phyloP scores from a whole-genome alignment of 1,140 invertebrate species.

The Caenorhabditis brenneri region DNA sequence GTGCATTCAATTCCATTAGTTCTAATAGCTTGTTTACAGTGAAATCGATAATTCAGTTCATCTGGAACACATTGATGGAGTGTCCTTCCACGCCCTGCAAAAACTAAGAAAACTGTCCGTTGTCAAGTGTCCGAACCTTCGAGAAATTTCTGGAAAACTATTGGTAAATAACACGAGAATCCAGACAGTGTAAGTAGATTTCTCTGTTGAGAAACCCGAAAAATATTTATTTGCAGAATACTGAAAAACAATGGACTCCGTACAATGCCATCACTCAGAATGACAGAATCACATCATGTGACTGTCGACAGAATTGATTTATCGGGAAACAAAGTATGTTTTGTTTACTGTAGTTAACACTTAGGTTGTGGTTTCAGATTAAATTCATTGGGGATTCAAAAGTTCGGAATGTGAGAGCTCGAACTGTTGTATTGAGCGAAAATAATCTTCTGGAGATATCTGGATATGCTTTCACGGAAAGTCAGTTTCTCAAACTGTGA shows the following conservation, averaged over 20 bases:
- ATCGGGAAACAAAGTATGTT: slow-evolving; percentile 45
- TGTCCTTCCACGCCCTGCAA: not conserved
- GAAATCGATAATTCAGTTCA: slow-evolving; percentile 20
- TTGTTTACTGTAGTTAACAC: not conserved
- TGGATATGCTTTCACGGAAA: slow-evolving; percentile 45
- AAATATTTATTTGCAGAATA: not conserved
- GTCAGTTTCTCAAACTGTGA: slow-evolving; percentile 40
- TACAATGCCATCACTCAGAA: slow-evolving; percentile 39
- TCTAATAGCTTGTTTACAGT: not conserved
- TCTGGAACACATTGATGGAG: slow-evolving; percentile 38
- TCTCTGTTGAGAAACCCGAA: not conserved
- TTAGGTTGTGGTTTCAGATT: slow-evolving; percentile 17
- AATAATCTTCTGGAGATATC: slow-evolving; percentile 38
- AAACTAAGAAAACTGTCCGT: slow-evolving; percentile 34
- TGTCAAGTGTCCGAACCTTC: not conserved
- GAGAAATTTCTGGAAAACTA: slow-evolving; percentile 36
- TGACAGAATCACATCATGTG: slow-evolving; percentile 46
- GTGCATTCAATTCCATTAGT: too few species aligned
- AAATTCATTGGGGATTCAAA: slow-evolving; percentile 16
- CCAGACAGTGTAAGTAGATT: slow-evolving; percentile 35
- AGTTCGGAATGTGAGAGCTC: slow-evolving; percentile 31
- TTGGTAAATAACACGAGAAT: slow-evolving; percentile 27
- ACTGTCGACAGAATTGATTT: slow-evolving; percentile 44
- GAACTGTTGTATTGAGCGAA: slow-evolving; percentile 28
- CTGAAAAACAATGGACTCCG: slow-evolving; percentile 43